Base-by-base conservation (phyloP, 2,797 vertebrate species). In the Microcaecilia unicolor region DNA sequence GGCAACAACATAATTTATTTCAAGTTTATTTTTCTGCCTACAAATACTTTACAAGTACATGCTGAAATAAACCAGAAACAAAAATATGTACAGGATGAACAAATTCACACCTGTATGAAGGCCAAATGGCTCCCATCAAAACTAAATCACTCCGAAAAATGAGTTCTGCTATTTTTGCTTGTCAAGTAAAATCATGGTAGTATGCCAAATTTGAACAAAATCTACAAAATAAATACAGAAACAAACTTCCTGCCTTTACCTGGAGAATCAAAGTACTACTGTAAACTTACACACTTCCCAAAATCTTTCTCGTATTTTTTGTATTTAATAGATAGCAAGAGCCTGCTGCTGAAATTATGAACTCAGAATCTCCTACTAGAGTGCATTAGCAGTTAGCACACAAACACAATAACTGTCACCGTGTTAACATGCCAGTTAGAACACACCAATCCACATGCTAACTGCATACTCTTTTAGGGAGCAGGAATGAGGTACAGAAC, bases 1-100 rank as follows among this genome's bases (percentile, higher is more conserved):
- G 55, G 44, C 51, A 48, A 54, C 45, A 58, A 46, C 32, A 6
- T 25, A 7, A 58, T 45, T 78, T 57, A 57, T 53, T 57, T 48
- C 48, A 48, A 55, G 13, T 6, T 15, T 35, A 43, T 45, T 37
- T 25, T n/a, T n/a, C n/a, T n/a, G n/a, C n/a, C n/a, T n/a, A n/a
- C n/a, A n/a, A n/a, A 28, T 33, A 22, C 39, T 44, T 42, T 37
- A 13, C 46, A 37, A 62, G 19, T 17, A 49, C 61, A 34, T 38
- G 35, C 30, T 8, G 56, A 47, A 47, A 22, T n/a, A 34, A 53
- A 24, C 31, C 31, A 37, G 23, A 48, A 49, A 39, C 28, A 33
- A 22, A 28, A 39, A 21, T 29, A 45, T 2, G 33, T 2, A 18
- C 39, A 34, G 18, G 50, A 31, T 15, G 59, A 51, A 36, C 2